Percentiles rank a stretch among this genome's conserved stretches.
These are phyloP conservation scores for Athalia cordata DNA, from an alignment of 2,888 invertebrate genomes.

Conservation along the genomic window DNA sequence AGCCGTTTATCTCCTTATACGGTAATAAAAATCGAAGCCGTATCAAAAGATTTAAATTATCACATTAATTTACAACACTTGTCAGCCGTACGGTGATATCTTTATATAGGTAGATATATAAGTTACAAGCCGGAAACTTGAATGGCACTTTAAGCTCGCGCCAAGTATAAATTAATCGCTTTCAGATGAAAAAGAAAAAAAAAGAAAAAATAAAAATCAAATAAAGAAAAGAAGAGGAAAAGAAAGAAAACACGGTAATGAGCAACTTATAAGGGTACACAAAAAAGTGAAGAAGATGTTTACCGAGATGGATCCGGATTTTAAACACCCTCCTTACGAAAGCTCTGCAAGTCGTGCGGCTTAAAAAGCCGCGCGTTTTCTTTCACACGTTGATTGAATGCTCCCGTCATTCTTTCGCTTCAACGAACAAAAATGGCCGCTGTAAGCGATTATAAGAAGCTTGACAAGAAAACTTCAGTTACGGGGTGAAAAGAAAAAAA, in stretches of 20 bases:
- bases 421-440: too few species aligned
- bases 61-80: conserved; percentile 45
- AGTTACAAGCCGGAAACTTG: conserved; percentile 17
- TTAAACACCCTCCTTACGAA: too few species aligned
- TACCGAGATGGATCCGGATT: too few species aligned
- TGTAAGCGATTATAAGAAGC: too few species aligned
- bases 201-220: neutral
- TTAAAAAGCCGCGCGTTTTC: too few species aligned
- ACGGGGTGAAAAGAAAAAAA: conserved; percentile 14
- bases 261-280: too few species aligned
- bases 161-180: conserved; percentile 37
- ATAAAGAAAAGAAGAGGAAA: neutral
- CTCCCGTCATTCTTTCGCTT: too few species aligned
- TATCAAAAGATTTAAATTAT: conserved; percentile 38
- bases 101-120: conserved; percentile 3
- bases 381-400: too few species aligned
- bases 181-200: neutral
- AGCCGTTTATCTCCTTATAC: conserved; percentile 42
- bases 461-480: too few species aligned
- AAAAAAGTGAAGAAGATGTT: too few species aligned
- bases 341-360: too few species aligned
- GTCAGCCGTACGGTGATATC: conserved; percentile 28
- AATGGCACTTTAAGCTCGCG: conserved; percentile 37
- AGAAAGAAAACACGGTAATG: neutral
- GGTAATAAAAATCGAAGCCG: conserved; percentile 37